Base-by-base conservation (phyloP, 2,797 vertebrate species). In the Pseudocheirus occidentalis region DNA sequence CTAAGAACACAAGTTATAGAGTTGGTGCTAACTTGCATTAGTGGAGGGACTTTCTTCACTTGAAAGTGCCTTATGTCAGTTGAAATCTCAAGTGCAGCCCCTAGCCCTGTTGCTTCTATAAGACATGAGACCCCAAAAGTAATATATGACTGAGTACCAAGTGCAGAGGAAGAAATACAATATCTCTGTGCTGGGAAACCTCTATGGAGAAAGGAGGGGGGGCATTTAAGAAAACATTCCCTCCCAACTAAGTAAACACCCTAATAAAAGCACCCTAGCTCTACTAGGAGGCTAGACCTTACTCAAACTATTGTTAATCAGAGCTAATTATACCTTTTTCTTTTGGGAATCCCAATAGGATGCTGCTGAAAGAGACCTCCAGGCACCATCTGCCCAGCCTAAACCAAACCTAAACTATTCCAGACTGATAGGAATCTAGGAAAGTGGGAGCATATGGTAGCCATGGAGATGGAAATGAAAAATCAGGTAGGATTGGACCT, bases 271-370 rank as follows among this genome's bases (percentile, higher is more conserved):
- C n/a, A 24, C n/a, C 18, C n/a, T 46, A 24, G n/a, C n/a, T 73
- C 66, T 81, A 40, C 11, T 40, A 46, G 73, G 24, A 87, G 21
- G 10, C 9, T 87, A 87, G 40, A 24, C 24, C 10, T 87, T 9
- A 50, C 28, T 46, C 40, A 50, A 87, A 40, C 10, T 73, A 73
- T 73, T 73, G 14, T 81, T 73, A 73, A 87, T 50, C 40, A 50
- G 73, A 3, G 40, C 21, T 87, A 46, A 50, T 87, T 50, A 87
- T 87, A 11, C 40, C 24, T 96, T 16, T 89, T 92, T 94, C 50
- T 81, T 95, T 95, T 93, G 10, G 91, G 93, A 95, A 95, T 90
- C 89, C 94, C 93, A 95, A 96, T 55, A 94, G 40, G 93, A 94
- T 92, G 2, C 55, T 28, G 54, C 34, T 53, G 54, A 92, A 95